Conservation (phyloP, 1,140 invertebrate species). For the Physella acuta region DNA sequence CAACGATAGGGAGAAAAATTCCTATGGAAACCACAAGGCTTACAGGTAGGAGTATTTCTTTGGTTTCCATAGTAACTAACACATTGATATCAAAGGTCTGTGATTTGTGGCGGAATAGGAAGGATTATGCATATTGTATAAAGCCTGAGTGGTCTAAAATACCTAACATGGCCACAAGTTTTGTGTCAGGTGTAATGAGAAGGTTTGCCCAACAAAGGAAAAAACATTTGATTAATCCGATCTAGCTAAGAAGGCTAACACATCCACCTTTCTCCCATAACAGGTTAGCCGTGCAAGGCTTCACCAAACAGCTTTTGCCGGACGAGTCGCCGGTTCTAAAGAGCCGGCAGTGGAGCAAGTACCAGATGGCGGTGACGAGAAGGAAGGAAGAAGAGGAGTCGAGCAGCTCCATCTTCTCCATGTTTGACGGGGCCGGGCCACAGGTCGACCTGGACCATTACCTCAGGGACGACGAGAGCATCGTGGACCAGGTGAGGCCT, state of each 20-base stretch:
- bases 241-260: too few species aligned
- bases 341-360: slow-evolving; percentile 32
- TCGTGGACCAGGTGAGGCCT: slow-evolving; percentile 33
- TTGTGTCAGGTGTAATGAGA: too few species aligned
- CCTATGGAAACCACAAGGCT: slow-evolving; percentile 32
- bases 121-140: too few species aligned
- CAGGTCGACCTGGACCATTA: slow-evolving; percentile 34
- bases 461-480: slow-evolving; percentile 35
- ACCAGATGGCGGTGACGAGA: slow-evolving; percentile 37
- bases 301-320: slow-evolving; percentile 34
- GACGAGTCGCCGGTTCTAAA: slow-evolving; percentile 24
- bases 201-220: too few species aligned
- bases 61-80: too few species aligned
- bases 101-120: too few species aligned
- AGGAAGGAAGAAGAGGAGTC: slow-evolving; percentile 34
- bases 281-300: slow-evolving; percentile 25
- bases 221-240: too few species aligned
- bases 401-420: slow-evolving; percentile 39
- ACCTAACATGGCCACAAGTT: too few species aligned
- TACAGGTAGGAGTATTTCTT: slow-evolving; percentile 27
- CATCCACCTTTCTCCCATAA: too few species aligned
- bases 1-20: slow-evolving; percentile 34
- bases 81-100: too few species aligned
- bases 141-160: too few species aligned
- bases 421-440: slow-evolving; percentile 33